Evolutionary conservation across 1,140 invertebrate species (phyloP).

Genomic region (Atta colombica): DNA sequence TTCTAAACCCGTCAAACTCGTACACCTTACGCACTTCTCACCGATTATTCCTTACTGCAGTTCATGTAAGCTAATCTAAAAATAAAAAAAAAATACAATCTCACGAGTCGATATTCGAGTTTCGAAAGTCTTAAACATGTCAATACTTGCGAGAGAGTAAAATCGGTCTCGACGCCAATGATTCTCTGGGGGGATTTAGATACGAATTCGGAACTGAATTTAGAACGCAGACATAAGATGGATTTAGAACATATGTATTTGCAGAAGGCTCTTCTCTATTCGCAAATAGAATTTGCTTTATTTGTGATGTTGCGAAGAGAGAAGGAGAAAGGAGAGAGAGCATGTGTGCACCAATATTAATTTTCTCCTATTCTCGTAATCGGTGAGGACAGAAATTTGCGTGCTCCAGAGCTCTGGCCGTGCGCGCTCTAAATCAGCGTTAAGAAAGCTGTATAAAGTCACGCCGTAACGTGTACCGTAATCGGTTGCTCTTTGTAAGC

Average conservation of each 20-base stretch:
- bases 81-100: background rate
- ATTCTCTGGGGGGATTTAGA: background rate
- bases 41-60: conserved; percentile 21
- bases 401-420: conserved; percentile 3
- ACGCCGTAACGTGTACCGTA: conserved; percentile 42
- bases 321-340: background rate
- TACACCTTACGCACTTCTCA: background rate
- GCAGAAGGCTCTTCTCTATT: background rate
- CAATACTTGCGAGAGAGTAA: conserved; percentile 4
- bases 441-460: conserved; percentile 63
- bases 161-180: background rate
- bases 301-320: background rate
- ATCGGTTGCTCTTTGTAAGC: conserved; percentile 64
- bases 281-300: background rate
- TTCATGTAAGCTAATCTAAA: background rate
- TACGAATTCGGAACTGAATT: background rate
- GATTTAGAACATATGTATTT: background rate
- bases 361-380: conserved; percentile 8
- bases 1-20: conserved; percentile 34
- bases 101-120: conserved; percentile 1
- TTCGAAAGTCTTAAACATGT: background rate
- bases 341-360: conserved; percentile 18
- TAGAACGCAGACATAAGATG: background rate
- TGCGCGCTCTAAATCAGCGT: conserved; percentile 46
- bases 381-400: conserved; percentile 43